Evolutionary conservation across 2,113 vertebrate genomes (phyloP).

Genomic region (Ahaetulla prasina): DNA sequence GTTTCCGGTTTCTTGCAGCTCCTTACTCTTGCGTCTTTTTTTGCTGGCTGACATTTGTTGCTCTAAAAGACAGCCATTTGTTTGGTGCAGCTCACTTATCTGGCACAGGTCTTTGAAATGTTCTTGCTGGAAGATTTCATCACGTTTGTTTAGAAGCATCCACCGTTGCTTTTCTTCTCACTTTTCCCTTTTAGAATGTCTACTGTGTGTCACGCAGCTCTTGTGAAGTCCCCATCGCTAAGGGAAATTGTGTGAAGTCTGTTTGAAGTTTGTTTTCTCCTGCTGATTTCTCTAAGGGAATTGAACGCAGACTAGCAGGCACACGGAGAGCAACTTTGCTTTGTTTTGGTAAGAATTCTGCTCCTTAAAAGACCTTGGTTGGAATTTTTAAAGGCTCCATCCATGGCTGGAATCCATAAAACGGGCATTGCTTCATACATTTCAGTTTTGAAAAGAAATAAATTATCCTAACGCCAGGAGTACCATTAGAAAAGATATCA

Average conservation of each 20-base stretch:
- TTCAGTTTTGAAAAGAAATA: not conserved
- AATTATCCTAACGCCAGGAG: not conserved
- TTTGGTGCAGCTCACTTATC: not conserved
- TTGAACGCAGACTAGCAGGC: slow-evolving; percentile 8
- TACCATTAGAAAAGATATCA: not conserved
- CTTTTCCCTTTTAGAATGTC: not conserved
- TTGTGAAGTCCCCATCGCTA: rapidly evolving
- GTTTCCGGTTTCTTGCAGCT: not conserved
- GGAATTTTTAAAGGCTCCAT: slow-evolving; percentile 16
- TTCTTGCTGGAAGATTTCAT: not conserved
- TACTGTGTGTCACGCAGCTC: not conserved
- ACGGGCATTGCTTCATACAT: rapidly evolving
- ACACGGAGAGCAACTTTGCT: not conserved
- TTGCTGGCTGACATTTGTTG: not conserved
- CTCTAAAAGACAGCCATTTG: not conserved
- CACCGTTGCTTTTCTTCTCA: not conserved
- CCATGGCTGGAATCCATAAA: slow-evolving; percentile 21
- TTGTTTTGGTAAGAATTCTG: slow-evolving; percentile 21
- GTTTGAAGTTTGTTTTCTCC: slow-evolving; percentile 23
- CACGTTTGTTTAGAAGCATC: not conserved
- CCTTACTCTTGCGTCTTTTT: not conserved
- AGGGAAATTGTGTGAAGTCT: not conserved
- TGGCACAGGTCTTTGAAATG: not conserved
- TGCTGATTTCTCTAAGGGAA: slow-evolving; percentile 6
- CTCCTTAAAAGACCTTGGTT: slow-evolving; percentile 11